phyloP scores from a whole-genome alignment of 1,140 invertebrate species.

The Lasaia peninsularis region DNA sequence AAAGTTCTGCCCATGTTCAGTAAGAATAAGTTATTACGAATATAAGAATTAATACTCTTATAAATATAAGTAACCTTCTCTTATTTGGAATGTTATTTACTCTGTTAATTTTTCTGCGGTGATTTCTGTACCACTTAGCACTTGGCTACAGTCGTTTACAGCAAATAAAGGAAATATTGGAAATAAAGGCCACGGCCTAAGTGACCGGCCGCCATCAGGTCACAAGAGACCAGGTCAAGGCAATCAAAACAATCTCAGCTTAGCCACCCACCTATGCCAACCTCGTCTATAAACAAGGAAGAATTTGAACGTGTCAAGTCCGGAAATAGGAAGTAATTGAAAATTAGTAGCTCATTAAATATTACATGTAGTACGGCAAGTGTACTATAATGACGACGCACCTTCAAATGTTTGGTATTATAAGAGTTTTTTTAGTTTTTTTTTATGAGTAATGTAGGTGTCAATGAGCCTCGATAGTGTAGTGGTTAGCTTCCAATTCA shows the following conservation, averaged over 20 bases:
- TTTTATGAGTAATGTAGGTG: no score
- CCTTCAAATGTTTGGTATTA: no score
- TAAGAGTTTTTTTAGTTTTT: no score
- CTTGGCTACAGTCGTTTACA: conserved; percentile 7
- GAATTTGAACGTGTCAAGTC: conserved; percentile 8
- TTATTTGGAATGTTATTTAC: conserved; percentile 9
- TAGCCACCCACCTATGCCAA: conserved; percentile 6
- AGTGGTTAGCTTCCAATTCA: no score
- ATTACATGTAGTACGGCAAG: neutral
- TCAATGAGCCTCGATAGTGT: no score
- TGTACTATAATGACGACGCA: no score
- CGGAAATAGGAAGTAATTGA: conserved; percentile 7
- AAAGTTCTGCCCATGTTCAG: neutral
- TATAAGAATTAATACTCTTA: neutral
- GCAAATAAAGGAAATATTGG: conserved; percentile 12
- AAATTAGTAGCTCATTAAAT: conserved; percentile 10
- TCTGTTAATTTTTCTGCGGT: neutral
- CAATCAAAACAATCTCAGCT: conserved; percentile 5
- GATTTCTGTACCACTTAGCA: conserved; percentile 5
- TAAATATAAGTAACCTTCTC: neutral
- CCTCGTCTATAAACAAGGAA: conserved; percentile 9
- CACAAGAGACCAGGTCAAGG: conserved; percentile 5
- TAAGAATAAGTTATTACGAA: neutral
- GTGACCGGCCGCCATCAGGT: conserved; percentile 5
- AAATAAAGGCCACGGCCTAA: conserved; percentile 6